Evolutionary conservation across 2,797 vertebrate genomes (phyloP).

Genomic region (Tokudaia muenninki): DNA sequence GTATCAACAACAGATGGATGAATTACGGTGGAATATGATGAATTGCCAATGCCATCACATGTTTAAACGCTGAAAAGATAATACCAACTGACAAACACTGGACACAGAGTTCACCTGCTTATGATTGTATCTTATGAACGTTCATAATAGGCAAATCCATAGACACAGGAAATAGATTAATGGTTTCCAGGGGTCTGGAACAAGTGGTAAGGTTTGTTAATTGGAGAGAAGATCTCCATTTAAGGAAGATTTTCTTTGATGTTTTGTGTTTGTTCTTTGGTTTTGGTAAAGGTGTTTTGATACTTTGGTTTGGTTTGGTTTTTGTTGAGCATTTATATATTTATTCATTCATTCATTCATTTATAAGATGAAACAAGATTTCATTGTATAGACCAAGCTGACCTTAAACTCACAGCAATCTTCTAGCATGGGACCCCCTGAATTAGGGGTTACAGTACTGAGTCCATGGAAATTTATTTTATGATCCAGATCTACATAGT

Average conservation of each 20-base stretch:
- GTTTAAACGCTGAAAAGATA: neutral
- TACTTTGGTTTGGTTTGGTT: neutral
- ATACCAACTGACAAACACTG: neutral
- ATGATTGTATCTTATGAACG: neutral
- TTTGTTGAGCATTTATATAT: neutral
- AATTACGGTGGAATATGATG: neutral
- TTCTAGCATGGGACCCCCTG: no score
- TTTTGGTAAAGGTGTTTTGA: neutral
- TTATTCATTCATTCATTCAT: neutral
- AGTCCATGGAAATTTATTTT: neutral
- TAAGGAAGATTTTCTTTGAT: neutral
- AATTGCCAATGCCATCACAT: neutral
- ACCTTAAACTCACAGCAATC: neutral
- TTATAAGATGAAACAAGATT: neutral
- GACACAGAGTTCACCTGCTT: neutral
- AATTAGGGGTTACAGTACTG: neutral
- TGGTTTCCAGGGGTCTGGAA: neutral
- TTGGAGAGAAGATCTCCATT: neutral
- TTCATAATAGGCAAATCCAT: neutral
- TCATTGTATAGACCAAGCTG: neutral
- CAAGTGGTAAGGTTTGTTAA: neutral
- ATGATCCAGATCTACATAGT: neutral
- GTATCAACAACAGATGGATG: neutral
- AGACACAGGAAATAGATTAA: neutral
- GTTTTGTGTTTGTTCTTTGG: neutral